These are phyloP conservation scores for Diarsia brunnea DNA, from an alignment of 2,888 invertebrate species.

Conservation along the genomic window DNA sequence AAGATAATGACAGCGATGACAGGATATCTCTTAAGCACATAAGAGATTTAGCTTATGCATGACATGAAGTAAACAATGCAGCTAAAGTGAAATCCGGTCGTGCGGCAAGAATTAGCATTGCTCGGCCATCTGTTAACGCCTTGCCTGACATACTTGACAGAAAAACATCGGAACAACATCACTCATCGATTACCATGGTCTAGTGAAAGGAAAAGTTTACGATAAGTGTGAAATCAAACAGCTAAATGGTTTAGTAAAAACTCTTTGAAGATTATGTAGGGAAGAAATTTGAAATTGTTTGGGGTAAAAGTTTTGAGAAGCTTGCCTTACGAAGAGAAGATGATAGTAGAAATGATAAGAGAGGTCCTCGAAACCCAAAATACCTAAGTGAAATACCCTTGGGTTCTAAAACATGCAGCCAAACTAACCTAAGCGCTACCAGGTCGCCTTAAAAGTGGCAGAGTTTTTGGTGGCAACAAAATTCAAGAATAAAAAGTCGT, in stretches of 20 bases:
- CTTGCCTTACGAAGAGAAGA: background rate
- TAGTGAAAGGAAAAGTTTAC: conserved; percentile 23
- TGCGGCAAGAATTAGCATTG: conserved; percentile 46
- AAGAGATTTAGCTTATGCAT: background rate
- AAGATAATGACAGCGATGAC: background rate
- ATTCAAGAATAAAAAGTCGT: background rate
- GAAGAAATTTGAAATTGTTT: background rate
- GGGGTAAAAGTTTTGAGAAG: background rate
- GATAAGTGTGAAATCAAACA: background rate
- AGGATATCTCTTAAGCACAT: background rate
- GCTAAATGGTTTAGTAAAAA: background rate
- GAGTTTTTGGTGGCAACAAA: background rate
- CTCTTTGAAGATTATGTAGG: background rate
- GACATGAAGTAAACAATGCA: conserved; percentile 31
- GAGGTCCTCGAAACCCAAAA: background rate
- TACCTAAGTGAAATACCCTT: background rate
- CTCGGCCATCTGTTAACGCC: conserved; percentile 28
- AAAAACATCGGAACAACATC: conserved; percentile 2
- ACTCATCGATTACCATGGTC: background rate
- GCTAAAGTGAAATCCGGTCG: conserved; percentile 51
- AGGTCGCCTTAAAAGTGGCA: background rate
- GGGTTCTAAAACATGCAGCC: background rate
- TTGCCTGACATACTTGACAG: conserved; percentile 26
- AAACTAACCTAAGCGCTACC: background rate
- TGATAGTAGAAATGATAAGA: background rate